A percentile compares a stretch with the other conserved stretches of the same genome.
These are phyloP conservation scores for Microplitis deprimator DNA, from an alignment of 2,888 invertebrate genomes.

Conservation along the genomic window DNA sequence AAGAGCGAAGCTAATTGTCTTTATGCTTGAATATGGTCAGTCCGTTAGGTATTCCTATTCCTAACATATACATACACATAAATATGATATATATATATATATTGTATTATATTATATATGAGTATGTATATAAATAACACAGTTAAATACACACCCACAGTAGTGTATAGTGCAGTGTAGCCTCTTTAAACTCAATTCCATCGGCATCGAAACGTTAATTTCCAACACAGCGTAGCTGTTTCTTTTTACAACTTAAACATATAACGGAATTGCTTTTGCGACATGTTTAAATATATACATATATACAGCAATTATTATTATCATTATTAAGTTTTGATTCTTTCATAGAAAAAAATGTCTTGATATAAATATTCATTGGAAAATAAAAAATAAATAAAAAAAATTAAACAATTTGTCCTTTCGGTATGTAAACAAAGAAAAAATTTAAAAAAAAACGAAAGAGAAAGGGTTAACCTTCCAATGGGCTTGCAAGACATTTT, in stretches of 20 bases:
- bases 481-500: conserved; percentile 45
- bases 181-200: conserved; percentile 16
- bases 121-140: conserved; percentile 6
- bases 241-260: conserved; percentile 7
- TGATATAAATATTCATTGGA: not conserved
- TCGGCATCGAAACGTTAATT: conserved; percentile 17
- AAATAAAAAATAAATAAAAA: not conserved
- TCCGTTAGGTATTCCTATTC: conserved; percentile 17
- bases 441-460: not conserved
- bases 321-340: not conserved
- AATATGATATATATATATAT: not conserved
- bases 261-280: conserved; percentile 22
- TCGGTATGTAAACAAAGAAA: not conserved
- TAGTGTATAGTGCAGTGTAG: not conserved
- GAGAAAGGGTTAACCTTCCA: not conserved
- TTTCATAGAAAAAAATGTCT: too few species aligned
- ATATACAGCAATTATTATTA: not conserved
- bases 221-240: not conserved
- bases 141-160: not conserved
- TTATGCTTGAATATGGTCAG: conserved; percentile 9
- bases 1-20: conserved; percentile 8
- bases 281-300: not conserved
- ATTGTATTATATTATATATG: not conserved
- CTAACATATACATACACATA: not conserved
- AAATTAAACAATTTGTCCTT: not conserved